Percentiles rank a stretch among this genome's conserved stretches.
Evolutionary conservation across 2,797 vertebrate genomes (phyloP).

Genomic region (Pangasius djambal): DNA sequence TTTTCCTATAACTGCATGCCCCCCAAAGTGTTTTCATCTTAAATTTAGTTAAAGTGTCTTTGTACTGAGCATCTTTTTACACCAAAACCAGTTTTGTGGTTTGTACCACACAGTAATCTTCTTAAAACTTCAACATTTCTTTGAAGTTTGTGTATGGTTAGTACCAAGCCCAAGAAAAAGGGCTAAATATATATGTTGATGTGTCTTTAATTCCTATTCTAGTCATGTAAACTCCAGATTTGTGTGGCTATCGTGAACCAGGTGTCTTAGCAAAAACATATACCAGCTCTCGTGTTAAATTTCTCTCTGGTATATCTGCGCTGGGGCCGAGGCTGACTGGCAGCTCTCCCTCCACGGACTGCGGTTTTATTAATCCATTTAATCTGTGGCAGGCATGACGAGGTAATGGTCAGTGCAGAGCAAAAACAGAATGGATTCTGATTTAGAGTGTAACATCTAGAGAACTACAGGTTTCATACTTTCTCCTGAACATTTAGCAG

Average conservation of each 20-base stretch:
- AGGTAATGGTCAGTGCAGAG: not conserved
- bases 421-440: not conserved
- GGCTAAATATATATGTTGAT: not conserved
- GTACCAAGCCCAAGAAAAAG: not conserved
- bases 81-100: not conserved
- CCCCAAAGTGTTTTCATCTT: not conserved
- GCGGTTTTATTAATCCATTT: not conserved
- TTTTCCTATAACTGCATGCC: not conserved
- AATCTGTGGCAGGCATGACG: not conserved
- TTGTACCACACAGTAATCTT: not conserved
- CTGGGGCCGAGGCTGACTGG: not conserved
- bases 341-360: not conserved
- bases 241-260: not conserved
- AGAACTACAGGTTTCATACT: not conserved
- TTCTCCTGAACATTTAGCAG: not conserved
- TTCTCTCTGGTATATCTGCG: not conserved
- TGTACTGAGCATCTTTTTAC: not conserved
- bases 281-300: not conserved
- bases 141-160: not conserved
- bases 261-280: not conserved
- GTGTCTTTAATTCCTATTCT: no score
- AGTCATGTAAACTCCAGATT: not conserved
- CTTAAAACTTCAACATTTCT: not conserved
- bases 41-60: not conserved
- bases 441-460: not conserved